These are phyloP conservation scores for Anas bahamensis DNA, from an alignment of 2,797 vertebrate genomes.

Conservation along the genomic window DNA sequence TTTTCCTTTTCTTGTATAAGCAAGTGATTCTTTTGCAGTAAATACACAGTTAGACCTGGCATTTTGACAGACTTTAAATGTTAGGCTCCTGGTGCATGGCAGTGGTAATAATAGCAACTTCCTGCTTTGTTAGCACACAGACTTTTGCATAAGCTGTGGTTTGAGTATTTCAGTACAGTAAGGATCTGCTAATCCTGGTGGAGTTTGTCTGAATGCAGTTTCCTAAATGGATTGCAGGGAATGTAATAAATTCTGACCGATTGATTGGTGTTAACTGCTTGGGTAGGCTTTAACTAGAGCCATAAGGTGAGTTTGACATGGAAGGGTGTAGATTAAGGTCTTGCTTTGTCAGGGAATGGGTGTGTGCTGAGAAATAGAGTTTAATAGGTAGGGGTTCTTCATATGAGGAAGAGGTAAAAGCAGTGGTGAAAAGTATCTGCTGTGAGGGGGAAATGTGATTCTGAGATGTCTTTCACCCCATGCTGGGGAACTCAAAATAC, in stretches of 20 bases:
- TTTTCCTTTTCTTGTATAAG: neutral
- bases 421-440: fast-evolving
- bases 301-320: neutral
- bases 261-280: neutral
- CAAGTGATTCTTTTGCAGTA: neutral
- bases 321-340: neutral
- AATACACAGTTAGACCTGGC: neutral
- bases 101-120: neutral
- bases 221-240: neutral
- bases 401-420: neutral
- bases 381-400: neutral
- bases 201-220: neutral
- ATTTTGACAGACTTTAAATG: neutral
- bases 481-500: neutral
- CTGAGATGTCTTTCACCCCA: neutral
- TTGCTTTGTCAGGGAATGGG: neutral
- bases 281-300: neutral
- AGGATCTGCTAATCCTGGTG: neutral
- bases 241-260: neutral
- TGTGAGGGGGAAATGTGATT: neutral
- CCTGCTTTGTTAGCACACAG: neutral
- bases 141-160: neutral
- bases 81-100: neutral
- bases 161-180: neutral
- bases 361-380: neutral